Percentiles rank a stretch among this genome's conserved stretches.
phyloP scores from a whole-genome alignment of 2,888 invertebrate genomes.

The Leuctra nigra region DNA sequence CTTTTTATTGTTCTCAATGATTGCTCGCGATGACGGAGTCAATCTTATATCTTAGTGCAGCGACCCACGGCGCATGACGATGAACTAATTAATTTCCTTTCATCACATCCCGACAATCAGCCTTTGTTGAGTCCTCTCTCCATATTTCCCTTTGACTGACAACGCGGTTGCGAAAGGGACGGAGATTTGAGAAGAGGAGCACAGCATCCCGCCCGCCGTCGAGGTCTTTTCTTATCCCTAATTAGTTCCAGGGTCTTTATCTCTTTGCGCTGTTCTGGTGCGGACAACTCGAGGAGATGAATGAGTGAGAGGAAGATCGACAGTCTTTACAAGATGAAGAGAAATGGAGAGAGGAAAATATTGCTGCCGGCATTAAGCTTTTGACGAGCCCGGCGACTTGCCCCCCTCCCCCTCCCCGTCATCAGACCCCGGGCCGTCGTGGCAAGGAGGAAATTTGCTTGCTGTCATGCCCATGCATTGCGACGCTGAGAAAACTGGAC shows the following conservation, averaged over 20 bases:
- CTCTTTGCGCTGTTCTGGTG: constrained; percentile 12
- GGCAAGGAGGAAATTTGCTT: constrained; percentile 28
- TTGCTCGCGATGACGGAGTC: background rate
- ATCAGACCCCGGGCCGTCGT: background rate
- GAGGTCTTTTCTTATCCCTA: constrained; percentile 38
- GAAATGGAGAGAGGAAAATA: background rate
- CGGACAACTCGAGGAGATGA: constrained; percentile 11
- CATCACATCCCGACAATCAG: constrained; percentile 36
- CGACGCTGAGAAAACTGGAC: no score
- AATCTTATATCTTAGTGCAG: background rate
- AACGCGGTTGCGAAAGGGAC: constrained; percentile 31
- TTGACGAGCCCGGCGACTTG: background rate
- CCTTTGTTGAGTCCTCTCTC: constrained; percentile 31
- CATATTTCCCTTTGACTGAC: constrained; percentile 38
- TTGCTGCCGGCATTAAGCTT: constrained; percentile 19
- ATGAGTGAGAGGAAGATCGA: constrained; percentile 10
- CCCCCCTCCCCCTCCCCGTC: constrained; percentile 8
- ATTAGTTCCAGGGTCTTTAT: constrained; percentile 34
- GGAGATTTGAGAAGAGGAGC: constrained; percentile 13
- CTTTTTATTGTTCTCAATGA: background rate
- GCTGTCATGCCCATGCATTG: constrained; percentile 26
- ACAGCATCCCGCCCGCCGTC: constrained; percentile 25
- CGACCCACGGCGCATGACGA: constrained; percentile 27
- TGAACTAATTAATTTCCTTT: constrained; percentile 39
- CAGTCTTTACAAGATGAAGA: constrained; percentile 10